Percentiles rank a stretch among this genome's conserved stretches.
Evolutionary conservation across 1,140 invertebrate species (phyloP).

Genomic region (Drosophila cardini): DNA sequence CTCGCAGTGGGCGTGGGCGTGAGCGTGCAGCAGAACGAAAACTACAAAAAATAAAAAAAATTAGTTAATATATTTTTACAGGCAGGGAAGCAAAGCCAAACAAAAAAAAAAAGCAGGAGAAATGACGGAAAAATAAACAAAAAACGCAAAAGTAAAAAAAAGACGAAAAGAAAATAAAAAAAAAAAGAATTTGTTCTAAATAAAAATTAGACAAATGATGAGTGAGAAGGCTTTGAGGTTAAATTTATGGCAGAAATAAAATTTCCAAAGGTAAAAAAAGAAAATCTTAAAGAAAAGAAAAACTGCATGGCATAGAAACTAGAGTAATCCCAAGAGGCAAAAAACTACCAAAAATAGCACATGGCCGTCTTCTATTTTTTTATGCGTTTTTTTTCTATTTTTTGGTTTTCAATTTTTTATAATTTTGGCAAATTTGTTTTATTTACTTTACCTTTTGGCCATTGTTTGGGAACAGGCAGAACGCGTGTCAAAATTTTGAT

Average conservation of each 20-base stretch:
- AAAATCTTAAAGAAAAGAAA: conserved; percentile 3
- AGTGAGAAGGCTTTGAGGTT: conserved; percentile 78
- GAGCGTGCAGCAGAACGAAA: conserved; percentile 13
- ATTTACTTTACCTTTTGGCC: conserved; percentile 58
- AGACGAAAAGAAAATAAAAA: conserved; percentile 42
- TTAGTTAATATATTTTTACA: conserved; percentile 64
- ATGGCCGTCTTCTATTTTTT: conserved; percentile 39
- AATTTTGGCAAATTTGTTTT: conserved; percentile 44
- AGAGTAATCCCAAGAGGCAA: conserved; percentile 55
- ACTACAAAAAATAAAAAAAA: conserved; percentile 18
- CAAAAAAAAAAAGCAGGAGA: conserved; percentile 61
- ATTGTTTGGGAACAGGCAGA: conserved; percentile 51
- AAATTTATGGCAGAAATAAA: conserved; percentile 75
- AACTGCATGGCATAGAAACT: conserved; percentile 62
- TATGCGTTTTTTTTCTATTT: no score
- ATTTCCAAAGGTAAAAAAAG: conserved; percentile 61
- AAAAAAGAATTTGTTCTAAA: conserved; percentile 55
- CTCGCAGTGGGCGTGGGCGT: conserved; percentile 14
- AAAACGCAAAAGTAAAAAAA: conserved; percentile 31
- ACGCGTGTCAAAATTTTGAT: conserved; percentile 80
- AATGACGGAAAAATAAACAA: conserved; percentile 75
- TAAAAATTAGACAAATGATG: conserved; percentile 77
- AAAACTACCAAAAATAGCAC: conserved; percentile 56
- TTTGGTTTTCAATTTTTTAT: conserved; percentile 40
- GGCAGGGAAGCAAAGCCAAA: conserved; percentile 58